Conservation (phyloP, 2,113 vertebrate species). For the Brienomyrus longianalis region DNA sequence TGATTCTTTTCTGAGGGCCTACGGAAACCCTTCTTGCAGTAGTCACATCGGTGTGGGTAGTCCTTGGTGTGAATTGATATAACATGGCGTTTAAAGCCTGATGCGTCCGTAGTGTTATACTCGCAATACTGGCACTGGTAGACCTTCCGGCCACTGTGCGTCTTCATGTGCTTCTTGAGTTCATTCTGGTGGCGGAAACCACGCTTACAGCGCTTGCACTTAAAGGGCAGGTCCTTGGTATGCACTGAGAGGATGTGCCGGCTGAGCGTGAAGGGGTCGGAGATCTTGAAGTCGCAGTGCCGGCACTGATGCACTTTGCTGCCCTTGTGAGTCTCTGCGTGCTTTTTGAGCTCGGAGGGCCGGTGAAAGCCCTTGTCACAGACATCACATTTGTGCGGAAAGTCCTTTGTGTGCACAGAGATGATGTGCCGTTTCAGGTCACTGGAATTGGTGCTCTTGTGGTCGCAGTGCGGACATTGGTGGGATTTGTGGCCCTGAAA, state of each 20-base stretch:
- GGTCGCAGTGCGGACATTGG: conserved; percentile 95
- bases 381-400: conserved; percentile 95
- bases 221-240: conserved; percentile 96
- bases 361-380: conserved; percentile 98
- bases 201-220: conserved; percentile 95
- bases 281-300: conserved; percentile 96
- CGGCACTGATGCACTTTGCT: conserved; percentile 96
- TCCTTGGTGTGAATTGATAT: conserved; percentile 99
- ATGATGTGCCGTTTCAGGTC: conserved; percentile 97
- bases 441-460: conserved; percentile 98
- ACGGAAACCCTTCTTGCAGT: conserved; percentile 97
- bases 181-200: conserved; percentile 89
- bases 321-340: conserved; percentile 90
- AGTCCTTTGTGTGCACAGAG: conserved; percentile 98
- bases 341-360: conserved; percentile 96
- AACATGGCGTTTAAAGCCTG: conserved; percentile 97
- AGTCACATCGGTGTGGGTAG: conserved; percentile 97
- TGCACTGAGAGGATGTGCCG: conserved; percentile 96
- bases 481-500: conserved; percentile 98
- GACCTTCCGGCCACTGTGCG: conserved; percentile 93
- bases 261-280: conserved; percentile 93
- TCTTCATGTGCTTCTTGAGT: conserved; percentile 99
- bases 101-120: conserved; percentile 97
- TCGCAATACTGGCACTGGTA: conserved; percentile 99
- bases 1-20: conserved; percentile 98